Evolutionary conservation across 1,140 invertebrate species (phyloP), one percentile per base, ranked within the genome.

Genomic region (Drosophila teissieri): DNA sequence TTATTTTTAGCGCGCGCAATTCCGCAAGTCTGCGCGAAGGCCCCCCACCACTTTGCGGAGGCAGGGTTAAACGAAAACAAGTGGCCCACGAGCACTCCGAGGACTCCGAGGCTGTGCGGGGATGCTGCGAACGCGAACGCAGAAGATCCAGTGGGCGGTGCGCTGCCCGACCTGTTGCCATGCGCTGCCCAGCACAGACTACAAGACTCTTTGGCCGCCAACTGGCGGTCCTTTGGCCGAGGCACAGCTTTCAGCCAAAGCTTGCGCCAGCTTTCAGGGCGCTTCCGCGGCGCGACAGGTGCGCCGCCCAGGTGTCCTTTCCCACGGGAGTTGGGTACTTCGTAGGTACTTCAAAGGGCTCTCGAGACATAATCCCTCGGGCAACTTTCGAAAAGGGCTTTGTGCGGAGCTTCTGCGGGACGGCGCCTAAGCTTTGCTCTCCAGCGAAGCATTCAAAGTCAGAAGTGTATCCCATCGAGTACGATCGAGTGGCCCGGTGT

Each of bases 131-230:
- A 36, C 15, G 27, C 48, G 40, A 31, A 31, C 31, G 31, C 31
- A 31, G 7, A 8, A 8, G 31, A 31, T 31, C 31, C 31, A 10
- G 7, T 31, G 31, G 61, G 40, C 69, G 15, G 27, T 56, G 45
- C 45, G 68, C 53, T 19, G 53, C 69, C 60, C 37, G 72, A 74
- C 72, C 72, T 74, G 72, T 74, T 74, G 72, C 72, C 68, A 46
- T 74, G 72, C 72, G 69, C 72, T 69, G 42, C 64, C 67, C 51
- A 69, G 64, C 67, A 55, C 14, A n/a, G 65, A 70, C 51, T 70
- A 34, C 17, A 19, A n/a, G 39, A n/a, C 31, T 31, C 31, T 10
- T 44, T 31, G 17, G 53, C 17, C 12, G 17, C 42, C 55, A 46
- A 34, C 24, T n/a, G 15, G 39, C n/a, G 1, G 3, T 34, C 2